phyloP scores from a whole-genome alignment of 2,113 vertebrate genomes.

The Semicossyphus pulcher region DNA sequence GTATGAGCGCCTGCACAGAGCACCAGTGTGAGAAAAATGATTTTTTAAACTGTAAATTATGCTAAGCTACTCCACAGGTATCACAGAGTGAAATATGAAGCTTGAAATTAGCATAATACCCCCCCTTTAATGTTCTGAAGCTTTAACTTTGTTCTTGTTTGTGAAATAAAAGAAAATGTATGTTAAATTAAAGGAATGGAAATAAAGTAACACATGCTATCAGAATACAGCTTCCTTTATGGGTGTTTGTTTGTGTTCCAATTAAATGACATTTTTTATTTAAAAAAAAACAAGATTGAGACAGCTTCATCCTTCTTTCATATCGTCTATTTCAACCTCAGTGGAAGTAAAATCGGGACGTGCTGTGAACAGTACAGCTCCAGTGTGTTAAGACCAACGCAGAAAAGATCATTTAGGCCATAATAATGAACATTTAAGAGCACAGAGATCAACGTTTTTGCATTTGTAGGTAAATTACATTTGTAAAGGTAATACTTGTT shows the following conservation, averaged over 20 bases:
- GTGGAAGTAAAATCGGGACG: slow-evolving; percentile 2
- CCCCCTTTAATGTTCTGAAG: slow-evolving; percentile 46
- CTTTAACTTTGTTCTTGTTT: slow-evolving; percentile 7
- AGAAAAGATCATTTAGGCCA: neutral
- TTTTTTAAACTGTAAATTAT: too few relatives aligned
- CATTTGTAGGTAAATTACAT: neutral
- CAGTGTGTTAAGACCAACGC: slow-evolving; percentile 53
- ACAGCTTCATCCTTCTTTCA: neutral
- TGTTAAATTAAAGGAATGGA: slow-evolving; percentile 7
- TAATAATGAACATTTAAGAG: neutral
- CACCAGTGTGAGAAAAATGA: too few relatives aligned
- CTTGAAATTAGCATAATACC: too few relatives aligned
- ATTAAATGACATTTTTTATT: neutral
- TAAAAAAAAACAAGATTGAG: neutral
- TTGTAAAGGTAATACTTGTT: neutral
- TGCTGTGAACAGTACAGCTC: slow-evolving; percentile 24
- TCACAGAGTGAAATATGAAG: too few relatives aligned
- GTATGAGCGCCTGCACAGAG: too few relatives aligned
- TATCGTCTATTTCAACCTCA: neutral
- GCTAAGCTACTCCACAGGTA: too few relatives aligned
- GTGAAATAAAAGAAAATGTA: slow-evolving; percentile 15
- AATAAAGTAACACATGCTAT: slow-evolving; percentile 28
- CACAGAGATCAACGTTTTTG: slow-evolving; percentile 6
- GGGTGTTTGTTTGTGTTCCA: slow-evolving; percentile 17
- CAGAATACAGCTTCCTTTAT: slow-evolving; percentile 18